Evolutionary conservation across 1,140 invertebrate species (phyloP), one percentile per base, ranked within the genome.

Genomic region (Lepeophtheirus salmonis): DNA sequence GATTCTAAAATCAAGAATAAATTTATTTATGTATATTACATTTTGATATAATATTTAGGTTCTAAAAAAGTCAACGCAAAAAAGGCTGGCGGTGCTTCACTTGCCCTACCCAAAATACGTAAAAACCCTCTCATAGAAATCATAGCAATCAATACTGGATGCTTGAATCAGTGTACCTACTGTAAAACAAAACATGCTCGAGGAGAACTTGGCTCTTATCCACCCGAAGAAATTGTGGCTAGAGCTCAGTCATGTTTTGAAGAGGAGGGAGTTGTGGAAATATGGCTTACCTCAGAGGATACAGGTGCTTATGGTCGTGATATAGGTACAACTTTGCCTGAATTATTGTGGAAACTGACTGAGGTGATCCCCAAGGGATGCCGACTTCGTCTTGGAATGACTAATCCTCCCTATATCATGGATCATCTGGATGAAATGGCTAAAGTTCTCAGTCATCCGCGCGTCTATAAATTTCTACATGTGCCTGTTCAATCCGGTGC

Each of bases 211-310:
- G 90, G 86, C 0, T 96, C 90, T 70, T 98, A 97, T 73, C 79
- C 81, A 0, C 10, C 20, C 1, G 71, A 75, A 23, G 75, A 77
- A 57, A 75, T 79, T 59, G 72, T 79, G 2, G 70, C 70, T 21
- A 67, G 76, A 65, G 76, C 76, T 16, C 64, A 67, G 60, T 86
- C 91, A 72, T 88, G 89, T 0, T 96, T 89, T 67, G 70, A 76
- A 60, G n/a, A n/a, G n/a, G 92, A 98, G 72, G 92, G 92, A 1
- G 91, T 96, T 1, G 81, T 83, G 60, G 95, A 98, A 71, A 80
- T 98, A n/a, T 98, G 95, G 94, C 70, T 98, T 2, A 98, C 95
- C 0, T 95, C 89, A 3, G 95, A 98, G 75, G 95, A 98, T 70
- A 89, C 91, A 1, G 95, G 95, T 0, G 89, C 94, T 1, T 98